Percentiles rank a stretch among this genome's conserved stretches.
phyloP scores from a whole-genome alignment of 2,797 vertebrate species.

The Phoxinus dragarum region DNA sequence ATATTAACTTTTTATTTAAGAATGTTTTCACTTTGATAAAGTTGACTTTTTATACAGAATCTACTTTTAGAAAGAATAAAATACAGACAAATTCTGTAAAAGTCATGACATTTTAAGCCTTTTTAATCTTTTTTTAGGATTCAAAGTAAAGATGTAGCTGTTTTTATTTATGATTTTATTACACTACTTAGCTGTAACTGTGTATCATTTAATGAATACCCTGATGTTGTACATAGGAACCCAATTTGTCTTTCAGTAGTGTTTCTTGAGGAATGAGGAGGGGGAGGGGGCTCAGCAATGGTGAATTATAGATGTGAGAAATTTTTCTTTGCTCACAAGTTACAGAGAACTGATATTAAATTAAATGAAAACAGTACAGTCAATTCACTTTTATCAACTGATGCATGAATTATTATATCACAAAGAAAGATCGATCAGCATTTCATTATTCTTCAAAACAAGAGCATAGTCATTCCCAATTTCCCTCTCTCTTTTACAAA shows the following conservation, averaged over 20 bases:
- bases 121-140: not conserved
- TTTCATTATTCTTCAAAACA: not conserved
- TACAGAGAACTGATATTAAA: slow-evolving; percentile 2
- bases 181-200: not conserved
- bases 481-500: not conserved
- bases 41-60: not conserved
- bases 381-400: not conserved
- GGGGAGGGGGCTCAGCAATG: too few species aligned
- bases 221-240: slow-evolving; percentile 14
- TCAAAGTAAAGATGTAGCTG: not conserved
- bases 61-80: not conserved
- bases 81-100: not conserved
- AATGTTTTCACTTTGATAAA: not conserved
- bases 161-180: not conserved
- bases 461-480: not conserved
- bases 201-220: slow-evolving; percentile 35
- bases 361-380: too few species aligned
- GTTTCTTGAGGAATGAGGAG: not conserved
- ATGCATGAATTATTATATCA: not conserved
- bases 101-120: not conserved
- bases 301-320: slow-evolving; percentile 31
- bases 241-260: slow-evolving; percentile 7
- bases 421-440: not conserved
- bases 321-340: not conserved
- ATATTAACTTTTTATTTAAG: not conserved